phyloP scores from a whole-genome alignment of 2,797 vertebrate species.

The Labeo calbasu region DNA sequence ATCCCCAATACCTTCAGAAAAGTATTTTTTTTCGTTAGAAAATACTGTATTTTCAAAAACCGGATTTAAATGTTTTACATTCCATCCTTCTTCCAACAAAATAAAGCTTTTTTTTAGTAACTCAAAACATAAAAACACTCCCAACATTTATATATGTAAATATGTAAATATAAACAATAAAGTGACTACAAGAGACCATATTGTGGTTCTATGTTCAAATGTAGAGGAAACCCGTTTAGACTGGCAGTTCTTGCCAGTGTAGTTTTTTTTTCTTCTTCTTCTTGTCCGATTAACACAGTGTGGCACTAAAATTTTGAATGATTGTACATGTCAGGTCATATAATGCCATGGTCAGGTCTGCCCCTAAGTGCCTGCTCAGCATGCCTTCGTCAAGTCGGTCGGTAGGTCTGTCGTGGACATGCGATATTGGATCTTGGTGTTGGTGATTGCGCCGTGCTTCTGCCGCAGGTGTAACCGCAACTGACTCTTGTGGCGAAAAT shows the following conservation, averaged over 20 bases:
- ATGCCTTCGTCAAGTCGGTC: conserved; percentile 89
- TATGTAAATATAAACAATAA: conserved; percentile 81
- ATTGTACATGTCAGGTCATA: conserved; percentile 79
- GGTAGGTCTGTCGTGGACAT: conserved; percentile 85
- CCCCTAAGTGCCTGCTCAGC: conserved; percentile 76
- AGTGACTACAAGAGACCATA: conserved; percentile 79
- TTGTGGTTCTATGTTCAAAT: conserved; percentile 80
- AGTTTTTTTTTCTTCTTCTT: conserved; percentile 54
- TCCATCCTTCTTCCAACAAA: conserved; percentile 79
- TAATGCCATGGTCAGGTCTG: conserved; percentile 77
- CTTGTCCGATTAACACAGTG: conserved; percentile 78
- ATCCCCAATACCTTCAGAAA: conserved; percentile 81
- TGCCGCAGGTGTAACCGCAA: conserved; percentile 95
- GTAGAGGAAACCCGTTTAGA: conserved; percentile 84
- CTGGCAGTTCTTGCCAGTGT: conserved; percentile 73
- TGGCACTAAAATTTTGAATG: conserved; percentile 83
- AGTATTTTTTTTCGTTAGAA: conserved; percentile 80
- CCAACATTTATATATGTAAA: conserved; percentile 65
- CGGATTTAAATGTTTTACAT: conserved; percentile 76
- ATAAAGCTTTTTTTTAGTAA: conserved; percentile 82
- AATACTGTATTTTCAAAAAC: conserved; percentile 82
- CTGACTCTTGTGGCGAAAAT: conserved; percentile 99
- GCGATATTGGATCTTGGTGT: conserved; percentile 98
- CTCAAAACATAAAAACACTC: conserved; percentile 80
- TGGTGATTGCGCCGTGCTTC: conserved; percentile 99